Evolutionary conservation across 2,113 vertebrate genomes (phyloP), one percentile per base, ranked within the genome.

Genomic region (Pelobates fuscus): DNA sequence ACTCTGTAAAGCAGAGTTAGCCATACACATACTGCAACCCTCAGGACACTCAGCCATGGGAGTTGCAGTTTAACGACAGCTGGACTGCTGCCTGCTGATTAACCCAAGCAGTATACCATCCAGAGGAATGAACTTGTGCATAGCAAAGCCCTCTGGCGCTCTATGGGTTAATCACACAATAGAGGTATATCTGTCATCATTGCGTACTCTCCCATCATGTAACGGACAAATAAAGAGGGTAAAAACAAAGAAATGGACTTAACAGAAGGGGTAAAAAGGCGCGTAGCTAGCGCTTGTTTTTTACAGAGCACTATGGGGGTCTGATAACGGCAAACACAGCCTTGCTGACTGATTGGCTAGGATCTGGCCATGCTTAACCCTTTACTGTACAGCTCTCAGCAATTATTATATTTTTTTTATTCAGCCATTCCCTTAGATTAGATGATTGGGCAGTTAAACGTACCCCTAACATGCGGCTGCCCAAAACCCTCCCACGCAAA

Each of bases 391-490:
- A 64, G 60, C 70, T 72, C 21, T 24, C 18, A 30, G 61, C 46
- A 24, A 37, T 10, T 37, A 29, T n/a, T 46, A 44, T 37, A 32
- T 61, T 62, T 61, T 63, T 46, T 58, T 17, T 44, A 29, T 65
- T n/a, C 52, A 74, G 71, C 61, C 62, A 74, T 74, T 66, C 62
- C 60, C 61, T 65, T 30, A 68, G 43, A 49, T 14, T 26, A 72
- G 30, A 41, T 30, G 60, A 18, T n/a, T 63, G 60, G 61, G 71
- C 71, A 74, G 71, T 43, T 27, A 58, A 20, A 61, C 66, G 54
- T 55, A 55, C 71, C 60, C 71, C 71, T 74, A 66, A 66, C 71
- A 74, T 74, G 71, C 71, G 65, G 71, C 62, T 58, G 46, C 61
- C 61, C 71, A 25, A 2, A 18, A 27, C 68, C n/a, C 68, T 60